Conservation (phyloP, 2,797 vertebrate genomes). For the Diplodus puntazzo region DNA sequence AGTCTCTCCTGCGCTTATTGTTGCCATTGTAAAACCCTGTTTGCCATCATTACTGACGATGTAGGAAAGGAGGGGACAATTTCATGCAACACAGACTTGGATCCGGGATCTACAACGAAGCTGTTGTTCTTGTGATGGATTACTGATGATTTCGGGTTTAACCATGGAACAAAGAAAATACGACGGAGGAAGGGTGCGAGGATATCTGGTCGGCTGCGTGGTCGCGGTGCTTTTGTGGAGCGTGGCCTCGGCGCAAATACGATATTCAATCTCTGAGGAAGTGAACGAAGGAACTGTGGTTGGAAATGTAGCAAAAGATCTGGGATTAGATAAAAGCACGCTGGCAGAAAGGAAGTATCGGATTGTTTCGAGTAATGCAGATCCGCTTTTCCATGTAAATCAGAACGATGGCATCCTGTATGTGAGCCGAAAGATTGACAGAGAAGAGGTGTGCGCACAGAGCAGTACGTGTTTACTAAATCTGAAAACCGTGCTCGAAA, state of each 20-base stretch:
- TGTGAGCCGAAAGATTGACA: slow-evolving; percentile 82
- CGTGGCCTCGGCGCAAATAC: slow-evolving; percentile 66
- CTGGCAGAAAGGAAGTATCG: slow-evolving; percentile 79
- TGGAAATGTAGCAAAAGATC: slow-evolving; percentile 83
- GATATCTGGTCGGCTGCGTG: slow-evolving; percentile 11
- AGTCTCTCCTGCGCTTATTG: too few species aligned
- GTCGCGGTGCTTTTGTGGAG: slow-evolving; percentile 49
- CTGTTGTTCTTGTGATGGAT: background rate
- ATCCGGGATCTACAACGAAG: too few species aligned
- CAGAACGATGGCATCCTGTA: slow-evolving; percentile 84
- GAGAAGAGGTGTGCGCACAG: slow-evolving; percentile 81
- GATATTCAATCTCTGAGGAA: slow-evolving; percentile 83
- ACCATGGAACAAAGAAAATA: slow-evolving; percentile 67
- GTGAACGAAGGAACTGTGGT: slow-evolving; percentile 79
- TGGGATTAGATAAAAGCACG: slow-evolving; percentile 76
- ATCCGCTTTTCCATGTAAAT: slow-evolving; percentile 81
- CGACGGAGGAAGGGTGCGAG: background rate
- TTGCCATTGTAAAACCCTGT: too few species aligned
- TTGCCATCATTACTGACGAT: too few species aligned
- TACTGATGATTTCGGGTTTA: background rate
- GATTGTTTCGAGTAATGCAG: slow-evolving; percentile 69
- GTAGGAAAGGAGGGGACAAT: too few species aligned
- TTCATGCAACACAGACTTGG: too few species aligned
- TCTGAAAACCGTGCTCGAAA: slow-evolving; percentile 84
- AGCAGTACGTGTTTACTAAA: slow-evolving; percentile 77